Conservation (phyloP, 2,888 invertebrate genomes). For the Orthosia gracilis region DNA sequence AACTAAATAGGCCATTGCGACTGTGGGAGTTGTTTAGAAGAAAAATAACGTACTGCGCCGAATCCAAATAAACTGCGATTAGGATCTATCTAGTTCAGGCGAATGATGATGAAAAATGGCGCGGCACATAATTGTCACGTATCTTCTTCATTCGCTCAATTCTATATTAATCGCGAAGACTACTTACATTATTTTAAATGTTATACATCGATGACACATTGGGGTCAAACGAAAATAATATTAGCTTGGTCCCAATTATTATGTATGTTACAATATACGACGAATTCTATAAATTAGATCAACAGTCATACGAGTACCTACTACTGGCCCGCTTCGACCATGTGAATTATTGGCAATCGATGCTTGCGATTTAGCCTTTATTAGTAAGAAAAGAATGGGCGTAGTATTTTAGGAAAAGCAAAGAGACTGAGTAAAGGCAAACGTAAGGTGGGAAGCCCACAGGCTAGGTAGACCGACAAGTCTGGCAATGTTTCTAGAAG, state of each 20-base stretch:
- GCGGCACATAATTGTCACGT: neutral
- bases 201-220: conserved; percentile 21
- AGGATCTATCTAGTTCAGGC: neutral
- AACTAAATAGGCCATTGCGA: neutral
- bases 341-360: neutral
- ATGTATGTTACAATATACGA: conserved; percentile 24
- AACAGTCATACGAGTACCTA: no score
- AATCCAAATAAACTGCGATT: neutral
- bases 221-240: conserved; percentile 27
- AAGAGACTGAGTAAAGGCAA: neutral
- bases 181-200: conserved; percentile 6
- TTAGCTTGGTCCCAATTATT: conserved; percentile 24
- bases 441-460: neutral
- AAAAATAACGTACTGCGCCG: neutral
- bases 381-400: neutral
- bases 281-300: conserved; percentile 18
- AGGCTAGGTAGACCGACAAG: neutral
- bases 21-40: neutral
- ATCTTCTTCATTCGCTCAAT: neutral
- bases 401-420: neutral
- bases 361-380: no score
- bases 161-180: neutral
- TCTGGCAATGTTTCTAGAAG: no score
- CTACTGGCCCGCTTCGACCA: neutral
- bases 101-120: neutral